Conservation (phyloP, 2,113 vertebrate genomes). For the Scopus umbretta region DNA sequence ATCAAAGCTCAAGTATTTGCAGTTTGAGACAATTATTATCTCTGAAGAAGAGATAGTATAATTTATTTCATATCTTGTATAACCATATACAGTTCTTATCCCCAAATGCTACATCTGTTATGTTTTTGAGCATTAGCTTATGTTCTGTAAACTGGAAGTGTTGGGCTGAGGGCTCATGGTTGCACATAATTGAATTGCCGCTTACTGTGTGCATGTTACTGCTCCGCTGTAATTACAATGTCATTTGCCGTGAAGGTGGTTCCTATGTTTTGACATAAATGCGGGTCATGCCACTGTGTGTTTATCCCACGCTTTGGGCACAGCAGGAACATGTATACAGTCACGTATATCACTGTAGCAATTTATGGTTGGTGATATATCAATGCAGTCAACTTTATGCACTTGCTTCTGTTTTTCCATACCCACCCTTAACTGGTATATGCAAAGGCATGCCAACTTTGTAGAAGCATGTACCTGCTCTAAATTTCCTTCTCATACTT, state of each 20-base stretch:
- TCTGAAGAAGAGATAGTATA: background rate
- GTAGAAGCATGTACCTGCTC: background rate
- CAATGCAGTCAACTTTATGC: background rate
- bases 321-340: background rate
- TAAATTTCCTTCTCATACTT: background rate
- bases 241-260: background rate
- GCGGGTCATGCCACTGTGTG: background rate
- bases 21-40: background rate
- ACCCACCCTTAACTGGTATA: background rate
- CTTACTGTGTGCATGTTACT: background rate
- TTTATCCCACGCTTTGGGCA: background rate
- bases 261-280: background rate
- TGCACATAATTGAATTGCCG: accelerated
- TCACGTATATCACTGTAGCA: background rate
- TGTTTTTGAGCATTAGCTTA: background rate
- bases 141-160: background rate
- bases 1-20: background rate
- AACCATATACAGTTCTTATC: background rate
- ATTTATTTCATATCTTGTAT: background rate
- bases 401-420: background rate
- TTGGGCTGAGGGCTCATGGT: background rate
- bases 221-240: background rate
- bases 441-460: background rate
- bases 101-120: background rate
- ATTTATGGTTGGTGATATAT: background rate